phyloP scores from a whole-genome alignment of 1,140 invertebrate genomes.

The Rhopalosiphum padi region DNA sequence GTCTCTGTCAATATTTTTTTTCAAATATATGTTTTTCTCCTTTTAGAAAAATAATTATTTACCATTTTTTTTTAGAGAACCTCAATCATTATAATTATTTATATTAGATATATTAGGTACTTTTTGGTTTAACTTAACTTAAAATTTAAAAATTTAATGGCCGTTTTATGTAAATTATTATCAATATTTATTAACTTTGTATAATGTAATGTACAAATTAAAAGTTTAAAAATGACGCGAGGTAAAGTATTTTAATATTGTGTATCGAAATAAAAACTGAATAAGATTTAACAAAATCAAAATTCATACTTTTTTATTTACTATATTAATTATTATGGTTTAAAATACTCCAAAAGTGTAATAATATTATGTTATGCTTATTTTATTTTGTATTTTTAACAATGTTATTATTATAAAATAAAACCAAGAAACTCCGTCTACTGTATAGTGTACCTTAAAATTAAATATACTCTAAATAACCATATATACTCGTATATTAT shows the following conservation, averaged over 20 bases:
- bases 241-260: background rate
- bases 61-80: background rate
- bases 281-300: background rate
- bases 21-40: background rate
- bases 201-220: background rate
- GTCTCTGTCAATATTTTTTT: background rate
- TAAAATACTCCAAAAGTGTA: background rate
- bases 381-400: background rate
- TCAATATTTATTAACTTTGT: background rate
- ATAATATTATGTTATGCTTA: background rate
- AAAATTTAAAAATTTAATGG: background rate
- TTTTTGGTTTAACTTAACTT: background rate
- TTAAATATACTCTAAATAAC: background rate
- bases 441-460: background rate
- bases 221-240: background rate
- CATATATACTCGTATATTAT: too few species aligned
- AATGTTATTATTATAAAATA: background rate
- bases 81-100: background rate
- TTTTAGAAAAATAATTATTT: background rate
- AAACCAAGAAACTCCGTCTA: background rate
- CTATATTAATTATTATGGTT: background rate
- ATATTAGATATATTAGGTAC: background rate
- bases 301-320: background rate
- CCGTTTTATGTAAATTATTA: background rate
- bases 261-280: background rate